Percentiles rank a stretch among this genome's conserved stretches.
These are phyloP conservation scores for Tetramorium simillimum DNA, from an alignment of 1,140 invertebrate genomes.

Conservation along the genomic window DNA sequence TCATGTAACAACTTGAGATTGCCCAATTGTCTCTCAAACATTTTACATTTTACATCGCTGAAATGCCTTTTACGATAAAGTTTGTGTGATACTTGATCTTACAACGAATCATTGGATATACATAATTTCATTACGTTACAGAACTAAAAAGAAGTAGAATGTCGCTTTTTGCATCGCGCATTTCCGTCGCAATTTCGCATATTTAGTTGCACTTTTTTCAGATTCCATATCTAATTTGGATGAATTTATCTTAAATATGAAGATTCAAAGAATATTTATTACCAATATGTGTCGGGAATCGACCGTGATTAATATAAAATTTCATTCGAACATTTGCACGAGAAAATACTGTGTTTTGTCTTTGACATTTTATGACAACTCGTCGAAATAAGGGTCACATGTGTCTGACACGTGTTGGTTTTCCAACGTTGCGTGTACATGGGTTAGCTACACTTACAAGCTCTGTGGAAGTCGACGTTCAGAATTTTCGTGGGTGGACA, in stretches of 20 bases:
- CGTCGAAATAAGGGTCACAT: not conserved
- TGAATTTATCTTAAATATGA: not conserved
- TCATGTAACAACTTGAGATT: not conserved
- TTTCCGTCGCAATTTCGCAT: not conserved
- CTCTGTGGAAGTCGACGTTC: not conserved
- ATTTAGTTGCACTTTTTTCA: not conserved
- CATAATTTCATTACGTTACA: too few relatives aligned
- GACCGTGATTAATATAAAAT: not conserved
- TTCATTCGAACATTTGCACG: not conserved
- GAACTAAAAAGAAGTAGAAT: too few relatives aligned
- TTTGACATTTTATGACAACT: too few relatives aligned
- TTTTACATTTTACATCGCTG: not conserved
- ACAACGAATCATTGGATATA: not conserved
- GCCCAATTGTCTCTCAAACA: slow-evolving; percentile 11
- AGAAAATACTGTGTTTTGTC: not conserved
- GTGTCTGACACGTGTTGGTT: not conserved
- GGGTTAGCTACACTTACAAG: not conserved
- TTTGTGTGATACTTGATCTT: not conserved
- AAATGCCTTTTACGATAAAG: not conserved
- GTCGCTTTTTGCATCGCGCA: not conserved
- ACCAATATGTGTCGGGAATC: not conserved
- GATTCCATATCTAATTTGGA: not conserved
- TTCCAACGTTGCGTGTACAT: not conserved
- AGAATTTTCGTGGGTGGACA: not conserved
- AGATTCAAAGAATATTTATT: not conserved